Evolutionary conservation across 2,888 invertebrate species (phyloP), one percentile per base, ranked within the genome.

Genomic region (Agrypnus murinus): DNA sequence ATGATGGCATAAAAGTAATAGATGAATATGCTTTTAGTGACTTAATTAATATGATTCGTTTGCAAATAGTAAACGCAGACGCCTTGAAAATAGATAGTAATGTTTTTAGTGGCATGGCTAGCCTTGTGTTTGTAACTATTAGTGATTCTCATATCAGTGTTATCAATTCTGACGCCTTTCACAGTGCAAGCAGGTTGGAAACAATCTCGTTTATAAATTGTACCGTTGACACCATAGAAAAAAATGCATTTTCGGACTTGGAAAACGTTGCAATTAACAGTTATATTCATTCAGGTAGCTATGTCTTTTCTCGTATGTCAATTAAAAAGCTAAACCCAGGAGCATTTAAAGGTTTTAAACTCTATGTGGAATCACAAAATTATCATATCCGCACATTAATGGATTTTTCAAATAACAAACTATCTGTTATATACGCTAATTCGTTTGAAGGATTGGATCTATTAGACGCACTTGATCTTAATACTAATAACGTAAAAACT

Each of bases 181-280:
- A 53, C 12, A 15, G 53, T 34, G 43, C 65, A 34, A 9, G 10
- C 1, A 59, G 17, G 3, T 19, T 69, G 5, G n/a, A 7, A 14
- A 9, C 12, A 2, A 12, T 69, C 5, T 6, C 4, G 1, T 38
- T 65, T 32, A n/a, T 31, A 3, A 55, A 65, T 32, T 38, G 46
- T 8, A 59, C 46, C 5, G 50, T 69, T n/a, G 43, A 48, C 1
- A 40, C 32, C 5, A 69, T 69, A 32, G 34, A 69, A 40, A 0
- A 9, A 9, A 19, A 31, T 2, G 59, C 34, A 10, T 69, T 69
- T 7, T 31, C 34, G 0, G 19, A 43, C 17, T 32, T 69, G 9
- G 12, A 38, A 9, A 45, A 58, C 1, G 4, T 53, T n/a, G 12
- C 10, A 19, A 19, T 15, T 10, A 36, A 9, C 1, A 9, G n/a